Base-by-base conservation (phyloP, 2,888 invertebrate genomes). In the Salticus scenicus region DNA sequence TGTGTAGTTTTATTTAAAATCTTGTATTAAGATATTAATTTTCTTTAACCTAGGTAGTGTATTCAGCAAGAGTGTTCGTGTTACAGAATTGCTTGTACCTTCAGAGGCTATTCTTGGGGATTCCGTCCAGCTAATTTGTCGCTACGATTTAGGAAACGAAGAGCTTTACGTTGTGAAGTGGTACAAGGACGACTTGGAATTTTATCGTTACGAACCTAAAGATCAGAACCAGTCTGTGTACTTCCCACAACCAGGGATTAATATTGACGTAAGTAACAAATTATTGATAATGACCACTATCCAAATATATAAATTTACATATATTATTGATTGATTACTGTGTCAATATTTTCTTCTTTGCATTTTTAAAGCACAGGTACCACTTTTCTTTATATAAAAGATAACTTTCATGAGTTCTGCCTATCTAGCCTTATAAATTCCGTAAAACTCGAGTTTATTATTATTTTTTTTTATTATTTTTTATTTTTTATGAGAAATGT, bases 101-200 rank as follows among this genome's bases (percentile, higher is more conserved):
- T 30, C 85, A 0, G 73, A 79, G 4, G 85, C 75, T n/a, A 70
- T 86, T 8, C 47, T 86, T 7, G 85, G 85, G 0, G 71, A 86
- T 8, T 80, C 85, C 12, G 85, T 86, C 27, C 42, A 42, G 0
- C 66, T 86, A 66, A 30, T 33, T n/a, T 86, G 85, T 28, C 79
- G 85, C 28, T 86, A 86, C 67, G 85, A 86, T 10, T 42, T 86
- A 20, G 85, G 75, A 7, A 80, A 28, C 63, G 85, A 86, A 63
- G 85, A 86, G 20, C 80, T 86, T 5, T 86, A 86, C 51, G 85
- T 86, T 10, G 85, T 86, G 37, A 86, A 86, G 33, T 86, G 85
- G 85, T 86, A 86, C 67, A 86, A 86, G 27, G 85, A 86, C 31
- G 85, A 80, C 28, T 27, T 86, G 0, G 85, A 86, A 37, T 86